Percentiles rank a stretch among this genome's conserved stretches.
Evolutionary conservation across 2,113 vertebrate species (phyloP).

Genomic region (Eretmodus cyanostictus): DNA sequence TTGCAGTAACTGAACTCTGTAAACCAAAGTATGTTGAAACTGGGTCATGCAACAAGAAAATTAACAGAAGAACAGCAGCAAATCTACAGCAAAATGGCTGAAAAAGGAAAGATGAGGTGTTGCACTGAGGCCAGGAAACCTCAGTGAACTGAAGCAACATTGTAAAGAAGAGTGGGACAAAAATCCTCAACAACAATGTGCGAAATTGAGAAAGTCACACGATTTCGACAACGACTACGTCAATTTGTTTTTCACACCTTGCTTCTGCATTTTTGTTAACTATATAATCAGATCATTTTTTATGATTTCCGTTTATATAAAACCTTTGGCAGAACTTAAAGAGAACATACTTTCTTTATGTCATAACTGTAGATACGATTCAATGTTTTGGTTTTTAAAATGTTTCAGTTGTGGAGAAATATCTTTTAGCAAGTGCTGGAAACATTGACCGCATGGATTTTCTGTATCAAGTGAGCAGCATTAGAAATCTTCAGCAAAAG

Average conservation of each 20-base stretch:
- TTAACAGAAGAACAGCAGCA: background rate
- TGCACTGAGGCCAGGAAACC: background rate
- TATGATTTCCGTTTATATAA: background rate
- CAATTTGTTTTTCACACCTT: background rate
- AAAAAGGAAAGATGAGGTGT: background rate
- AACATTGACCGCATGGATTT: background rate
- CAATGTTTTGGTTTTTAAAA: background rate
- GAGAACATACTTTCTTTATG: background rate
- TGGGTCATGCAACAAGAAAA: background rate
- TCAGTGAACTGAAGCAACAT: background rate
- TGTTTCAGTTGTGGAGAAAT: background rate
- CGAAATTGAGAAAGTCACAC: background rate
- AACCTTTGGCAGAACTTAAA: background rate
- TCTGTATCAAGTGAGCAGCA: background rate
- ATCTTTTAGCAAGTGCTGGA: too few relatives aligned
- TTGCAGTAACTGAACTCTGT: background rate
- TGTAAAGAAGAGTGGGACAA: background rate
- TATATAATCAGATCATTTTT: background rate
- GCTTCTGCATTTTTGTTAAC: background rate
- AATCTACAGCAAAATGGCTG: background rate
- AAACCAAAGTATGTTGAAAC: background rate
- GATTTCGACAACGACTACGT: rapidly evolving
- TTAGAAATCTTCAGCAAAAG: background rate
- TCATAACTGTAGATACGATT: background rate
- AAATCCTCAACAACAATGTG: background rate